phyloP scores from a whole-genome alignment of 2,888 invertebrate species.

The Microplitis manilae region DNA sequence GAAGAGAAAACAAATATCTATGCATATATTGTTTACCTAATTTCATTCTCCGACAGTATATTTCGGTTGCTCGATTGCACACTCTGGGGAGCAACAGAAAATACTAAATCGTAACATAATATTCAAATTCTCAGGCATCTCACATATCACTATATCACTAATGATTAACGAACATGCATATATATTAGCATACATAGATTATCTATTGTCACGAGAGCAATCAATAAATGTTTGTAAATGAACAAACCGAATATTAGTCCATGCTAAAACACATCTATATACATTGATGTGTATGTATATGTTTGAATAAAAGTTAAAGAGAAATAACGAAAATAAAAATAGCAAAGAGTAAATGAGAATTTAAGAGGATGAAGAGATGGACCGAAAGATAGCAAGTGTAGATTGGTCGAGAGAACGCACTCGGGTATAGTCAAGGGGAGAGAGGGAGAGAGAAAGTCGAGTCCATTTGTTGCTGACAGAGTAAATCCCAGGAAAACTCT shows the following conservation, averaged over 20 bases:
- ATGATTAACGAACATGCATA: conserved; percentile 21
- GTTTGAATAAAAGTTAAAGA: background rate
- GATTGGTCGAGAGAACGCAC: background rate
- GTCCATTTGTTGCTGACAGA: conserved; percentile 41
- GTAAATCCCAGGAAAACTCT: conserved; percentile 43
- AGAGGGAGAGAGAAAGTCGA: conserved; percentile 19
- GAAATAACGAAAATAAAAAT: background rate
- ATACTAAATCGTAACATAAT: conserved; percentile 39
- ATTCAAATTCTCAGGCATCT: conserved; percentile 21
- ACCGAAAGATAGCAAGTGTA: background rate
- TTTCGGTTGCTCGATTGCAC: conserved; percentile 14
- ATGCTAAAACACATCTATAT: too few relatives aligned
- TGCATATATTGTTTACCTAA: background rate
- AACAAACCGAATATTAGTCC: background rate
- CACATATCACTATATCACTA: conserved; percentile 39
- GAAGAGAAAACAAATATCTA: background rate
- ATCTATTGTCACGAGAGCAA: background rate
- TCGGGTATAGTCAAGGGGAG: background rate
- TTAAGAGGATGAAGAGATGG: conserved; percentile 1
- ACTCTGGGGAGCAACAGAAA: conserved; percentile 31
- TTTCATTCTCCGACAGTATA: background rate
- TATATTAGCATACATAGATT: conserved; percentile 11
- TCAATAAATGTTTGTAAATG: background rate
- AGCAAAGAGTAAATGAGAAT: conserved; percentile 10
- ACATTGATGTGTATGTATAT: too few relatives aligned